Conservation (phyloP, 2,797 vertebrate genomes). For the Tangara arthus region DNA sequence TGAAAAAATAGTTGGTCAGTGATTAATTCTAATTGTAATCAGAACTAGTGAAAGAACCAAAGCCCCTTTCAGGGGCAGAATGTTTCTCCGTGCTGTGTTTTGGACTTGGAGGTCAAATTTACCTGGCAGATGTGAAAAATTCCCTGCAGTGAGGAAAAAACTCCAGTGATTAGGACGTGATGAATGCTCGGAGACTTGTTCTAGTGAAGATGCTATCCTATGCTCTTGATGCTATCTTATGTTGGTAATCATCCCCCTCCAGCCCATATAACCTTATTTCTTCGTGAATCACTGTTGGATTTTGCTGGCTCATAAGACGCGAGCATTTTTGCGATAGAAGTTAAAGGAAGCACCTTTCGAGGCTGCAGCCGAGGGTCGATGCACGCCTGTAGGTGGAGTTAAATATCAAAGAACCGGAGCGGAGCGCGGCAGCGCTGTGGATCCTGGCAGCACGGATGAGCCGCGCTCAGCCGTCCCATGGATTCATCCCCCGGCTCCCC, state of each 20-base stretch:
- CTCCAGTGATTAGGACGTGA: not conserved
- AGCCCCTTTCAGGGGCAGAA: not conserved
- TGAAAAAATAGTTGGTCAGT: not conserved
- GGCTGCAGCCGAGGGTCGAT: not conserved
- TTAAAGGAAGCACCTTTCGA: rapidly evolving
- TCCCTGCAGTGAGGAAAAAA: not conserved
- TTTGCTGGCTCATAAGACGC: not conserved
- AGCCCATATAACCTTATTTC: not conserved
- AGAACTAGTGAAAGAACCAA: not conserved
- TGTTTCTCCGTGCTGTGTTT: not conserved
- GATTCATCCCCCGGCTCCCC: not conserved
- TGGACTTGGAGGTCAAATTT: not conserved
- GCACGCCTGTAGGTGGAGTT: constrained; percentile 46
- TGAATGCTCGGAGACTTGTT: rapidly evolving
- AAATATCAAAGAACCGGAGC: constrained; percentile 8
- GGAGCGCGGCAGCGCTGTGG: rapidly evolving
- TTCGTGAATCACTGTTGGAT: not conserved
- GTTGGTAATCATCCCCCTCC: not conserved
- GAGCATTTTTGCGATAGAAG: not conserved
- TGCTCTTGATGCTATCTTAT: rapidly evolving
- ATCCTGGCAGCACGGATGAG: rapidly evolving
- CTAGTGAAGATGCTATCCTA: not conserved
- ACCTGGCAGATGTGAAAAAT: not conserved
- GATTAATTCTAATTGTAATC: not conserved
- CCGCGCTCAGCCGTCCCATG: rapidly evolving